These are phyloP conservation scores for Danio tinwini DNA, from an alignment of 2,797 vertebrate genomes.

Conservation along the genomic window DNA sequence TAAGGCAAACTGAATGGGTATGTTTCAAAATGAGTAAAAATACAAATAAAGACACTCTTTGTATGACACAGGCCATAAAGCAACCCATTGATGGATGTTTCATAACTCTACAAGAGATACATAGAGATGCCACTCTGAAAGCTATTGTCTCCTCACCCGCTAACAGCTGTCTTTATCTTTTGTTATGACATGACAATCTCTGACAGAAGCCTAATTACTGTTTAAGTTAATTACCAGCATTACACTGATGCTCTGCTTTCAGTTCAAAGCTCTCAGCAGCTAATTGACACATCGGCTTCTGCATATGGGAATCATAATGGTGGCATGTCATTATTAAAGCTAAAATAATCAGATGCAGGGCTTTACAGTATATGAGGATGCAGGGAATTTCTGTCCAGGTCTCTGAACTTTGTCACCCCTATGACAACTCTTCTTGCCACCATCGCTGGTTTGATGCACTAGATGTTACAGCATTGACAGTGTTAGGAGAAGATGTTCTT, in stretches of 20 bases:
- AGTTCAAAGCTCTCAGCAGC: slow-evolving; percentile 83
- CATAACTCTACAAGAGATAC: slow-evolving; percentile 14
- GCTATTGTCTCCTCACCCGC: slow-evolving; percentile 4
- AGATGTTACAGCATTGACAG: slow-evolving; percentile 4
- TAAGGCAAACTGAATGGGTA: neutral
- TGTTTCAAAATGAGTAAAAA: neutral
- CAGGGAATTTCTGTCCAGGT: slow-evolving; percentile 24
- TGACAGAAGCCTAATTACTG: slow-evolving; percentile 77
- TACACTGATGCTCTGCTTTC: slow-evolving; percentile 74
- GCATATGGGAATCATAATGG: slow-evolving; percentile 78
- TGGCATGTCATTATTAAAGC: slow-evolving; percentile 75
- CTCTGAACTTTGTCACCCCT: slow-evolving; percentile 25
- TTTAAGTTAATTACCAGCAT: slow-evolving; percentile 85
- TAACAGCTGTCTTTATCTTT: slow-evolving; percentile 37
- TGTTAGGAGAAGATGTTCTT: slow-evolving; percentile 19
- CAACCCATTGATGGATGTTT: slow-evolving; percentile 17
- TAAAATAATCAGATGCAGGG: slow-evolving; percentile 75
- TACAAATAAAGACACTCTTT: slow-evolving; percentile 11
- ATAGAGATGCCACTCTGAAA: slow-evolving; percentile 20
- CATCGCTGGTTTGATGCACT: slow-evolving; percentile 14
- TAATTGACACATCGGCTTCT: slow-evolving; percentile 86
- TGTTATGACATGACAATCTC: slow-evolving; percentile 69
- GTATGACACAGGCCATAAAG: neutral
- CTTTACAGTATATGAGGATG: slow-evolving; percentile 64
- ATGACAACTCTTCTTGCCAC: neutral